Conservation (phyloP, 2,888 invertebrate species). For the Zygothrica quintamaculata region DNA sequence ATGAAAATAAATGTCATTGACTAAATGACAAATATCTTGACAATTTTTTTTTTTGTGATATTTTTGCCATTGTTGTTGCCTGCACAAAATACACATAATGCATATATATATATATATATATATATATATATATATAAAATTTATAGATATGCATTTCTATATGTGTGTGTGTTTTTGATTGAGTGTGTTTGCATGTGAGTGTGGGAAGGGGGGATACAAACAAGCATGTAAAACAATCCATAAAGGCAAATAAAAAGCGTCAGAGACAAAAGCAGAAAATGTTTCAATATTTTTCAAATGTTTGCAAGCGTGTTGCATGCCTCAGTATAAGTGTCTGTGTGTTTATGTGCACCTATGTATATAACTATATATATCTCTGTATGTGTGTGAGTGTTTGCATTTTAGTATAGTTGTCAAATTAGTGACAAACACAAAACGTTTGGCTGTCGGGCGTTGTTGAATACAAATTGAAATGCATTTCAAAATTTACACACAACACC, state of each 20-base stretch:
- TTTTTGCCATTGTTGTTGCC: conserved; percentile 39
- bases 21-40: conserved; percentile 80
- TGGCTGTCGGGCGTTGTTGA: conserved; percentile 16
- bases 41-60: conserved; percentile 57
- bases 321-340: conserved; percentile 10
- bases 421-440: conserved; percentile 50
- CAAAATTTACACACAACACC: conserved; percentile 52
- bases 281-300: conserved; percentile 60
- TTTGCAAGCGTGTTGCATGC: conserved; percentile 36
- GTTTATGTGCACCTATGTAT: conserved; percentile 13
- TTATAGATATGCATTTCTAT: conserved; percentile 55
- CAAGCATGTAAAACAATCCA: conserved; percentile 65
- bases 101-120: conserved; percentile 11
- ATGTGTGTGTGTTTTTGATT: conserved; percentile 13
- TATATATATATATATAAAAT: conserved; percentile 12
- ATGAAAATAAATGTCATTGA: conserved; percentile 80
- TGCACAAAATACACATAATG: conserved; percentile 48
- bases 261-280: conserved; percentile 48
- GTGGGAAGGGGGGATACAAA: conserved; percentile 48
- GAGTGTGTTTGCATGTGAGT: conserved; percentile 17
- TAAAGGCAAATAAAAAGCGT: conserved; percentile 51
- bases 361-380: conserved; percentile 2
- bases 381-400: conserved; percentile 12
- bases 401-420: conserved; percentile 46
- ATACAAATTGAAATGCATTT: conserved; percentile 53